Base-by-base conservation (phyloP, 2,888 invertebrate genomes). In the Xestoiulus laeticollis region DNA sequence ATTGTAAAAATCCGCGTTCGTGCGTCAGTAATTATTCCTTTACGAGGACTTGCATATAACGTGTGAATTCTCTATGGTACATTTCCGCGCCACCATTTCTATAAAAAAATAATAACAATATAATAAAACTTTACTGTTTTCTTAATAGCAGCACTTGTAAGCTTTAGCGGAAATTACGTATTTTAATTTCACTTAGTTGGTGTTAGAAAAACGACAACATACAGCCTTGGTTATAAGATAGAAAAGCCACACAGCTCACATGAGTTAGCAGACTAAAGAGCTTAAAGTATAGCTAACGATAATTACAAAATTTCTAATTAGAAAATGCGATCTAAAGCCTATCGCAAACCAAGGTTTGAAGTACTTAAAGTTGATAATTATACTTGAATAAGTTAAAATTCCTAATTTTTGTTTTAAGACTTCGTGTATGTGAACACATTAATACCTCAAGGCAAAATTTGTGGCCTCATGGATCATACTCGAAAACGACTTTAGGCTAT, bases 141-240 rank as follows among this genome's bases (percentile, higher is more conserved):
- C 68, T 68, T 68, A 68, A 68, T 68, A 68, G 68, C 68, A 68
- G 68, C 26, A 68, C n/a, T 68, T 26, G 68, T 26, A 26, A 22
- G 68, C 68, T 68, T 68, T 68, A 26, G 68, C 26, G 26, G 68
- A 68, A 68, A 68, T 68, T 68, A 68, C 26, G 68, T 26, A 68
- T 68, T 48, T 48, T 48, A 48, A 48, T 48, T 48, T 48, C 48
- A 48, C 48, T 48, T 19, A 48, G 19, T 19, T 19, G 48, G 48
- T 68, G 68, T 12, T 26, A 26, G 68, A 68, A 68, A 68, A 68
- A 12, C 26, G 26, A 12, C 26, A 12, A 14, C 26, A 26, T 68
- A n/a, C n/a, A 68, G 68, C 26, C 22, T n/a, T n/a, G 22, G 59
- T 22, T 59, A 59, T n/a, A 59, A n/a, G 8, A 59, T 1, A 22